Evolutionary conservation across 2,888 invertebrate genomes (phyloP).

Genomic region (Cryptus viduatorius): DNA sequence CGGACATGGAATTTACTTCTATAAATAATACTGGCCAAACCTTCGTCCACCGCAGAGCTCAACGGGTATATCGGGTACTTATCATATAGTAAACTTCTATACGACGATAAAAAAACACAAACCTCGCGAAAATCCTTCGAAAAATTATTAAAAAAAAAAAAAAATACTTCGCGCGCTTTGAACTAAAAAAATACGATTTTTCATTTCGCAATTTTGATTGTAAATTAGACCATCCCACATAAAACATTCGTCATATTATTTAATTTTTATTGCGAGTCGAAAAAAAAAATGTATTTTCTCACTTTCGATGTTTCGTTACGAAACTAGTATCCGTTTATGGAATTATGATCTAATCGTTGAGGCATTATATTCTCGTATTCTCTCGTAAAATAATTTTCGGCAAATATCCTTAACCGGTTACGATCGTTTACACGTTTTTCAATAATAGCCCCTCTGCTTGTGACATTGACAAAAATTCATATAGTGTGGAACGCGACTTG

Average conservation of each 20-base stretch:
- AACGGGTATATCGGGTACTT: background rate
- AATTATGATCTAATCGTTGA: background rate
- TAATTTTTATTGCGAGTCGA: too few species aligned
- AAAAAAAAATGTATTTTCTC: too few species aligned
- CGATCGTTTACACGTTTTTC: background rate
- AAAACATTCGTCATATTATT: too few species aligned
- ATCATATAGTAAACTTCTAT: background rate
- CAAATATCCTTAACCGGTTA: background rate
- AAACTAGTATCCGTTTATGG: background rate
- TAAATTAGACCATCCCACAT: too few species aligned
- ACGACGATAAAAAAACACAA: background rate
- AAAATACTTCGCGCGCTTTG: too few species aligned
- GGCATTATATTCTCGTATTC: background rate
- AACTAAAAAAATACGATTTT: too few species aligned
- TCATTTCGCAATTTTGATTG: too few species aligned
- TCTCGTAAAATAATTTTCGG: background rate
- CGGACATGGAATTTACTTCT: conserved; percentile 11
- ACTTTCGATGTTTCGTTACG: background rate
- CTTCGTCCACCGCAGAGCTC: background rate
- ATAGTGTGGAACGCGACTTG: background rate
- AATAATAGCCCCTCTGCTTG: background rate
- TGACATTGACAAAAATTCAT: conserved; percentile 11
- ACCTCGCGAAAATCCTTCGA: too few species aligned
- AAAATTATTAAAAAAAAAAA: too few species aligned
- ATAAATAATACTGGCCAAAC: conserved; percentile 28